A percentile compares a stretch with the other conserved stretches of the same genome.
phyloP scores from a whole-genome alignment of 2,113 vertebrate genomes.

The Psilopogon haemacephalus region DNA sequence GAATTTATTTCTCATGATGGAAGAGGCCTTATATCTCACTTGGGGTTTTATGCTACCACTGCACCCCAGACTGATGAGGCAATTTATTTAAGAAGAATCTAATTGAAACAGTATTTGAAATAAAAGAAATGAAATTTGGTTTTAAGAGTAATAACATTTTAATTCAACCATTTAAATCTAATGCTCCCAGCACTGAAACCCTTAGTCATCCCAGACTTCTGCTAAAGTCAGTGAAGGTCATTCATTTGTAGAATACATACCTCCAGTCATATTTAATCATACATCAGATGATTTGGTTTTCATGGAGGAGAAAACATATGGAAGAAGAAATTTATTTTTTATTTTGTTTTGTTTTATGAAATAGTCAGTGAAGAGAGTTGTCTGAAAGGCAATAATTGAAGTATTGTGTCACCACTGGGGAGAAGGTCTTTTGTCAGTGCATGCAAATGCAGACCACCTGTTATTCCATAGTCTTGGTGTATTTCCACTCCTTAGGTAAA shows the following conservation, averaged over 20 bases:
- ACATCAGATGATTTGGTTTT: not conserved
- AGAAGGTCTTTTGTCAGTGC: not conserved
- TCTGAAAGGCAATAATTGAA: not conserved
- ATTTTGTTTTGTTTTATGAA: not conserved
- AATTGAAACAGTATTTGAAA: slow-evolving; percentile 21
- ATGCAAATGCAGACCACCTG: not conserved
- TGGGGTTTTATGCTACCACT: not conserved
- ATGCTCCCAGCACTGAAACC: not conserved
- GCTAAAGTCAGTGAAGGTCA: not conserved
- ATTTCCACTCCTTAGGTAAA: not conserved
- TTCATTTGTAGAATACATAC: not conserved
- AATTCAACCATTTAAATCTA: slow-evolving; percentile 52
- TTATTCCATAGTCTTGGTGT: not conserved
- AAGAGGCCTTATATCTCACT: not conserved
- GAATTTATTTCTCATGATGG: slow-evolving; percentile 31
- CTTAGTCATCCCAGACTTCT: not conserved
- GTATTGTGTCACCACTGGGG: not conserved
- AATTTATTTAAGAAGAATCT: slow-evolving; percentile 9
- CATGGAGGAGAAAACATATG: not conserved
- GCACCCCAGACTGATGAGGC: slow-evolving; percentile 10
- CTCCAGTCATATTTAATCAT: not conserved
- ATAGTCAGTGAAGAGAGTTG: not conserved
- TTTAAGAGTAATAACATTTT: slow-evolving; percentile 53
- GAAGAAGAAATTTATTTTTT: not conserved
- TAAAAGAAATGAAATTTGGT: slow-evolving; percentile 22